Conservation (phyloP, 2,888 invertebrate species). For the Euclidia mi region DNA sequence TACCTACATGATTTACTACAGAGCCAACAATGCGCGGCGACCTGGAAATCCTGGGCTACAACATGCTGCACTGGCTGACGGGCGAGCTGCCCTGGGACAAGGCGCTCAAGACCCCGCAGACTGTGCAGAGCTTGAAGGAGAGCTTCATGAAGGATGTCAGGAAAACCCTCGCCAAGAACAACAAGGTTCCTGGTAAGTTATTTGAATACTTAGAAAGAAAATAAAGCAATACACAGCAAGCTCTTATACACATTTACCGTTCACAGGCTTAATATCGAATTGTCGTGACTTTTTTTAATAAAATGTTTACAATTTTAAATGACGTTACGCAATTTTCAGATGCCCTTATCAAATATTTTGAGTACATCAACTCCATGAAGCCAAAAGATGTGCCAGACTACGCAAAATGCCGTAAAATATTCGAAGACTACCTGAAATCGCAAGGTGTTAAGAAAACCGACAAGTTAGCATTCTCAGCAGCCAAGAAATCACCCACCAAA, state of each 20-base stretch:
- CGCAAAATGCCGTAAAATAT: conserved; percentile 91
- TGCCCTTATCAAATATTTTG: conserved; percentile 91
- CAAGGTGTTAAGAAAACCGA: conserved; percentile 89
- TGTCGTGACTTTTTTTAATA: too few relatives aligned
- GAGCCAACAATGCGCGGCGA: conserved; percentile 97
- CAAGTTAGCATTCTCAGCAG: conserved; percentile 90
- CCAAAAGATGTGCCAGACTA: conserved; percentile 94
- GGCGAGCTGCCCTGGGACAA: conserved; percentile 96
- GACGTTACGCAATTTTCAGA: conserved; percentile 71
- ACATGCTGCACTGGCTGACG: conserved; percentile 97
- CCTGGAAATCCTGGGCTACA: conserved; percentile 98
- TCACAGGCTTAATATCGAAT: too few relatives aligned
- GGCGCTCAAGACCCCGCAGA: conserved; percentile 89
- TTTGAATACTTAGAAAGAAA: too few relatives aligned
- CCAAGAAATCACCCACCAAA: conserved; percentile 58
- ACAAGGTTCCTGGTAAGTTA: conserved; percentile 76
- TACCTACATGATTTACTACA: conserved; percentile 57
- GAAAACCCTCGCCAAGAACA: conserved; percentile 78
- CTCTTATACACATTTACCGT: background rate
- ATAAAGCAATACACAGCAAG: background rate
- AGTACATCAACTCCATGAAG: conserved; percentile 91
- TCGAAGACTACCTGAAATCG: conserved; percentile 91
- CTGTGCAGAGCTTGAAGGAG: conserved; percentile 93
- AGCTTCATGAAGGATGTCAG: conserved; percentile 91
- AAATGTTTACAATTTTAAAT: background rate